Evolutionary conservation across 1,140 invertebrate genomes (phyloP), one percentile per base, ranked within the genome.

Genomic region (Atta colombica): DNA sequence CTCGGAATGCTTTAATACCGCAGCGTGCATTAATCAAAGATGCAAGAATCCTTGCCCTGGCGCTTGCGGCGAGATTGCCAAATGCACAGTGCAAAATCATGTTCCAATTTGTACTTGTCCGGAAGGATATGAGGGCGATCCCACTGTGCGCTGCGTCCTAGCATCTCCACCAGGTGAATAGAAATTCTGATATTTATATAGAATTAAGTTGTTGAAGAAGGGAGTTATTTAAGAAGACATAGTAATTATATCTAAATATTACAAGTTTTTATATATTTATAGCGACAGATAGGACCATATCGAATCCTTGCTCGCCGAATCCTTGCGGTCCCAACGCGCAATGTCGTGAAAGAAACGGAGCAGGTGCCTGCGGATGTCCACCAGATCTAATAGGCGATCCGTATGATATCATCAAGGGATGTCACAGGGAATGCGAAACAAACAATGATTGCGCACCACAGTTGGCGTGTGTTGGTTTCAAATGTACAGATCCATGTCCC

Each of bases 11-110:
- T 94, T 97, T 25, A 96, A 96, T 90, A 97, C 97, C 90, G 95
- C 97, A 91, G 97, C 98, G 49, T 98, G 98, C 93, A 96, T 97
- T 65, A 97, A 97, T 91, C 97, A 98, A 91, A 97, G 97, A 93
- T 98, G 98, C 94, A 96, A 96, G 77, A 97, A 98, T 94, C 98
- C 98, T 75, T 98, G 98, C 93, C 94, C 96, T 35, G 97, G 97
- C 75, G 96, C 97, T 28, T 99, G 98, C 93, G 98, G 98, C 80
- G 93, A 97, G 75, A 96, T 97, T 93, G 97, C 97, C 1, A 96
- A 95, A 84, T 98, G 98, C 94, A 96, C 96, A 74, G 97, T 98
- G n/a, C 96, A 97, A 61, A 98, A 98, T 93, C 98, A 98, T 92
- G 96, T 96, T 81, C 97, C 98, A 14, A 95, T 97, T 85, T 98